These are phyloP conservation scores for Callosobruchus maculatus DNA, from an alignment of 2,888 invertebrate species.

Conservation along the genomic window DNA sequence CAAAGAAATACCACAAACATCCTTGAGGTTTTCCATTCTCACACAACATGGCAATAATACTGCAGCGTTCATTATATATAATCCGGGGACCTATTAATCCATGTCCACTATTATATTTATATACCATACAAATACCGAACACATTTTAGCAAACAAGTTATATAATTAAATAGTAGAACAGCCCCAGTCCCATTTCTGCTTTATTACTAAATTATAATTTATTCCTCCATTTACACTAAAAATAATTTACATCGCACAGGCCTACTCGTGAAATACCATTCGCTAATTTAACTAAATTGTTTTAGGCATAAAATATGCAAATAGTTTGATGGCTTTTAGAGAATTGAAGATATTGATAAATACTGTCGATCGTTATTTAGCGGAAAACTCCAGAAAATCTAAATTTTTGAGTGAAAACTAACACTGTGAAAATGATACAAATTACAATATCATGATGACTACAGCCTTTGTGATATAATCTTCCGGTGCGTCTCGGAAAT, in stretches of 20 bases:
- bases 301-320: neutral
- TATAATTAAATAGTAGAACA: neutral
- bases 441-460: too few species aligned
- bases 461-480: too few species aligned
- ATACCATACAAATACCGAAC: neutral
- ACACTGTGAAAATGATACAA: too few species aligned
- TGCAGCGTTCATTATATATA: too few species aligned
- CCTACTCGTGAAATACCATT: neutral
- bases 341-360: neutral
- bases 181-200: neutral
- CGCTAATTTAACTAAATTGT: neutral
- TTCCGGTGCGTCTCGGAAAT: too few species aligned
- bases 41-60: too few species aligned
- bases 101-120: neutral
- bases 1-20: too few species aligned
- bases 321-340: neutral
- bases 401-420: too few species aligned
- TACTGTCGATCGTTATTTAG: neutral
- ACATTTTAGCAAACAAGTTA: neutral
- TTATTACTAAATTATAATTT: neutral
- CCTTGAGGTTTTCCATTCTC: too few species aligned
- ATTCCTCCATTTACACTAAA: neutral
- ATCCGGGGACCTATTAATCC: neutral
- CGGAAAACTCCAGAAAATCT: neutral
- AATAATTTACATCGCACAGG: neutral